Evolutionary conservation across 2,113 vertebrate species (phyloP).

Genomic region (Tangachromis dhanisi): DNA sequence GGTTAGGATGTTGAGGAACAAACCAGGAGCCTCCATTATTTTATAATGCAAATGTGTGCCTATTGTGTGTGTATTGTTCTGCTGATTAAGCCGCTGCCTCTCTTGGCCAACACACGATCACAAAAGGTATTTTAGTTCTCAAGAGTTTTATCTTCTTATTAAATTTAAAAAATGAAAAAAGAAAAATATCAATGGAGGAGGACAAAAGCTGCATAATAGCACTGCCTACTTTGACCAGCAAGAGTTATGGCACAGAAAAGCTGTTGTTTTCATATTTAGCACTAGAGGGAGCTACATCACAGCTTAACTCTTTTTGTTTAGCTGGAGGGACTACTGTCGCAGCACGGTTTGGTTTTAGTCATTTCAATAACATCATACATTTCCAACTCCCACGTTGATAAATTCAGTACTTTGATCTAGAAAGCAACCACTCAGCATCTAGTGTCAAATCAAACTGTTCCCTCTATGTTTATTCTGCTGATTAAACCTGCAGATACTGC

Average conservation of each 20-base stretch:
- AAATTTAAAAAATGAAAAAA: not conserved
- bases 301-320: not conserved
- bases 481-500: not conserved
- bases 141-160: not conserved
- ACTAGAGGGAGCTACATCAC: slow-evolving; percentile 47
- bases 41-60: not conserved
- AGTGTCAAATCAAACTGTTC: not conserved
- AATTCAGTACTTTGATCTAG: not conserved
- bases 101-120: not conserved
- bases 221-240: not conserved
- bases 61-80: not conserved
- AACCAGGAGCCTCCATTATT: not conserved
- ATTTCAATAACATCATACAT: not conserved
- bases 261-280: not conserved
- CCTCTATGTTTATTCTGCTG: not conserved
- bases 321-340: not conserved
- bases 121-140: not conserved
- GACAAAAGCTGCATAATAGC: not conserved
- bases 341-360: not conserved
- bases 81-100: not conserved
- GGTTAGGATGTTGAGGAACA: not conserved
- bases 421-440: not conserved
- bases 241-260: not conserved
- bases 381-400: not conserved
- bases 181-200: not conserved